Evolutionary conservation across 2,888 invertebrate species (phyloP).

Genomic region (Drosophila greeni): DNA sequence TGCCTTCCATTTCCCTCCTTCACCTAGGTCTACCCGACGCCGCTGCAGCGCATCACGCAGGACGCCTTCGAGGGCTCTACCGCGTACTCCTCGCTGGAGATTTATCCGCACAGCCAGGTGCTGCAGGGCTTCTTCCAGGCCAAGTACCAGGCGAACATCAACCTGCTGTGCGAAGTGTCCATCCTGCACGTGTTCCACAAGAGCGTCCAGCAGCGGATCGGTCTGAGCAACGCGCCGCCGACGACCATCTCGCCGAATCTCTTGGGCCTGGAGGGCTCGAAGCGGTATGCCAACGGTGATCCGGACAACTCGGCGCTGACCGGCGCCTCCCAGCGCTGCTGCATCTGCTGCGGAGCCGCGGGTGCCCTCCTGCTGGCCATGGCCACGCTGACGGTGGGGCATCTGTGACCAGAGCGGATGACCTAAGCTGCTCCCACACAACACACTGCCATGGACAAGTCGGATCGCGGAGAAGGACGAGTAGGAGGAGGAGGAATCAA

Average conservation of each 20-base stretch:
- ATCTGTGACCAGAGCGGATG: slow-evolving; percentile 70
- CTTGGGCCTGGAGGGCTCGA: slow-evolving; percentile 78
- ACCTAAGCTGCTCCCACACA: slow-evolving; percentile 40
- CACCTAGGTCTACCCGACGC: slow-evolving; percentile 77
- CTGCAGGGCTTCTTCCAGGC: slow-evolving; percentile 78
- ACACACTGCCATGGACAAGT: slow-evolving; percentile 25
- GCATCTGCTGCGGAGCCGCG: slow-evolving; percentile 57
- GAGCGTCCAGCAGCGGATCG: slow-evolving; percentile 78
- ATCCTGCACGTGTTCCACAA: slow-evolving; percentile 79
- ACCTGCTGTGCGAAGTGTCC: slow-evolving; percentile 78
- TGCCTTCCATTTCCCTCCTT: not conserved
- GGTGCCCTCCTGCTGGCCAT: slow-evolving; percentile 55
- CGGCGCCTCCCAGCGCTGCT: slow-evolving; percentile 64
- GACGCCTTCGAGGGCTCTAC: slow-evolving; percentile 77
- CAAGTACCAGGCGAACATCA: slow-evolving; percentile 77
- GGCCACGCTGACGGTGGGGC: slow-evolving; percentile 53
- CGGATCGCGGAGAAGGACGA: slow-evolving; percentile 6
- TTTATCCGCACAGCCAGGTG: slow-evolving; percentile 78
- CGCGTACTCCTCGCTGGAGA: slow-evolving; percentile 78
- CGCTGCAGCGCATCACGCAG: slow-evolving; percentile 78
- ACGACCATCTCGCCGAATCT: slow-evolving; percentile 79
- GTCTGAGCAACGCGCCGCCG: slow-evolving; percentile 74
- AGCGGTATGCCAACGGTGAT: slow-evolving; percentile 76
- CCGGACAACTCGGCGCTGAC: slow-evolving; percentile 79
- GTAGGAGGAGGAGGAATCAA: not conserved